phyloP scores from a whole-genome alignment of 2,797 vertebrate genomes.

The Chaunax sp. region DNA sequence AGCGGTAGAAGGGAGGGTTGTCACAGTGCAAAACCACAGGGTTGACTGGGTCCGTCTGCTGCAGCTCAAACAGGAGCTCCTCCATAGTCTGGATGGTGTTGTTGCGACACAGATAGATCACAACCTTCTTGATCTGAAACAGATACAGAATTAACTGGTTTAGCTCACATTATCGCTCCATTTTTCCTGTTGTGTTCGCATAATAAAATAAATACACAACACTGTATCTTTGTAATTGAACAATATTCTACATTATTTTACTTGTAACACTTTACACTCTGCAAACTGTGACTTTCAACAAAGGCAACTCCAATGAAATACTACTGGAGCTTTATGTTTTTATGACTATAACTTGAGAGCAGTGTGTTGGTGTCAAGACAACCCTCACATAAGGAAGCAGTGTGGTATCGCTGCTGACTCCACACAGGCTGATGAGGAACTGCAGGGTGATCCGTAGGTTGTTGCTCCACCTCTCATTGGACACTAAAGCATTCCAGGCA shows the following conservation, averaged over 20 bases:
- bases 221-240: too few species aligned
- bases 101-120: conserved; percentile 96
- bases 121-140: conserved; percentile 96
- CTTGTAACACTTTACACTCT: too few species aligned
- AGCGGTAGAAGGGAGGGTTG: conserved; percentile 97
- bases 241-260: too few species aligned
- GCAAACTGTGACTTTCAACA: background rate
- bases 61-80: conserved; percentile 97
- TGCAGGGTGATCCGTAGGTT: conserved; percentile 95
- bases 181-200: too few species aligned
- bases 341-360: background rate
- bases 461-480: conserved; percentile 98
- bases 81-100: conserved; percentile 99
- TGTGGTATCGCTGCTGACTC: conserved; percentile 97
- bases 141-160: conserved; percentile 13
- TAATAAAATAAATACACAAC: too few species aligned
- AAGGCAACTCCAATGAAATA: background rate
- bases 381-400: conserved; percentile 93
- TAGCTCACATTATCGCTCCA: background rate
- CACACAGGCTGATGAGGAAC: conserved; percentile 97
- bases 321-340: background rate
- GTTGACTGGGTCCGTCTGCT: conserved; percentile 98
- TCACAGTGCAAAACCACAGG: conserved; percentile 97
- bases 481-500: conserved; percentile 96
- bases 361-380: background rate